phyloP scores from a whole-genome alignment of 2,113 vertebrate genomes.

The Trichechus manatus region DNA sequence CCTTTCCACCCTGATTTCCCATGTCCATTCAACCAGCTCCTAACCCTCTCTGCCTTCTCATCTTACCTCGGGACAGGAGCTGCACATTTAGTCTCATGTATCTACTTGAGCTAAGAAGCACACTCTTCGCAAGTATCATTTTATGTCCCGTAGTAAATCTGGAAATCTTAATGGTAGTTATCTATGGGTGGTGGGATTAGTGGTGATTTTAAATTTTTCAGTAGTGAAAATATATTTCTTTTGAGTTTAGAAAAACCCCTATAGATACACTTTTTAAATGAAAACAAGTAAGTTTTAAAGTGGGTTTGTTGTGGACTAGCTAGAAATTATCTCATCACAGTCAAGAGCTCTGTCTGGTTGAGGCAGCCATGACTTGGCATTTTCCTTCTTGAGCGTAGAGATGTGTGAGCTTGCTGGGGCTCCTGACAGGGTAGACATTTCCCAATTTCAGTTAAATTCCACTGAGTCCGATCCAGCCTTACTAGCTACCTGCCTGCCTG shows the following conservation, averaged over 20 bases:
- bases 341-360: background rate
- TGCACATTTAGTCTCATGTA: too few relatives aligned
- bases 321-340: fast-evolving
- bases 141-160: background rate
- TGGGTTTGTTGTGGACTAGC: fast-evolving
- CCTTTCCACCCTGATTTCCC: too few relatives aligned
- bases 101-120: too few relatives aligned
- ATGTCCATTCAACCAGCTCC: too few relatives aligned
- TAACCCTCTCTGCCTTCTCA: too few relatives aligned
- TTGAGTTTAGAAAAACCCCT: background rate
- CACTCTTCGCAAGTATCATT: too few relatives aligned
- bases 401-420: fast-evolving
- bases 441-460: fast-evolving
- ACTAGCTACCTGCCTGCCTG: background rate
- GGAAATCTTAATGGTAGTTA: background rate
- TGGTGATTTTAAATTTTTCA: background rate
- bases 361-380: background rate
- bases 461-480: background rate
- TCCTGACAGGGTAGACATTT: fast-evolving
- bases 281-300: background rate
- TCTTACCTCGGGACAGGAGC: too few relatives aligned
- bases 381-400: background rate
- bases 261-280: background rate
- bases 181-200: too few relatives aligned
- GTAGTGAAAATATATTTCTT: background rate